These are phyloP conservation scores for Rhogogaster chlorosoma DNA, from an alignment of 2,888 invertebrate genomes.

Conservation along the genomic window DNA sequence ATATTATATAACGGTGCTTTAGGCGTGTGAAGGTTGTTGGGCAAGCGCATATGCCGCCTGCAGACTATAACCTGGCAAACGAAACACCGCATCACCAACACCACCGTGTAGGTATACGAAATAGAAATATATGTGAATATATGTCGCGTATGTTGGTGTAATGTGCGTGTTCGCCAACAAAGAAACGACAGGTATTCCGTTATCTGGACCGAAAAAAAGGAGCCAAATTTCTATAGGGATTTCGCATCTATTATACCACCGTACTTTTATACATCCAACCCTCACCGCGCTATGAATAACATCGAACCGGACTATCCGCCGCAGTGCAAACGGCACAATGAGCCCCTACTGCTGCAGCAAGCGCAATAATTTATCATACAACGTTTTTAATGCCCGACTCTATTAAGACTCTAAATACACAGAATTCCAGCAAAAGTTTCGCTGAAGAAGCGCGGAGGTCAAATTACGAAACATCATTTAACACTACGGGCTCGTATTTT, in stretches of 20 bases:
- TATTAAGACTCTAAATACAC: background rate
- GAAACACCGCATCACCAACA: constrained; percentile 25
- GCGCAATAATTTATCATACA: constrained; percentile 38
- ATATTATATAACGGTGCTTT: constrained; percentile 50
- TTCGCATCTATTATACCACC: constrained; percentile 44
- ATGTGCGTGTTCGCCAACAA: constrained; percentile 40
- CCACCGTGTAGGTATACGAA: background rate
- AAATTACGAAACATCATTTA: constrained; percentile 45
- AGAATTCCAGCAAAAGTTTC: constrained; percentile 27
- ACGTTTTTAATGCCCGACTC: constrained; percentile 17
- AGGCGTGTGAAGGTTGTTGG: constrained; percentile 51
- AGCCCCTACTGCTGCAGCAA: background rate
- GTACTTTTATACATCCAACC: constrained; percentile 43
- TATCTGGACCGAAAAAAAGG: constrained; percentile 46
- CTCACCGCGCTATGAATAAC: constrained; percentile 24
- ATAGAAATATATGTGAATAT: constrained; percentile 3
- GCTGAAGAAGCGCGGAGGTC: constrained; percentile 23
- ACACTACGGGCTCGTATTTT: background rate
- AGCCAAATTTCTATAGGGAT: constrained; percentile 44
- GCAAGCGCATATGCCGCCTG: constrained; percentile 49
- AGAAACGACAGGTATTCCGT: constrained; percentile 48
- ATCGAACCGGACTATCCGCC: constrained; percentile 44
- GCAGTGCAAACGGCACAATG: constrained; percentile 21
- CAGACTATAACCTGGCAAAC: constrained; percentile 35
- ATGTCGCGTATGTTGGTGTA: background rate